These are phyloP conservation scores for Ferrisia virgata DNA, from an alignment of 2,888 invertebrate genomes.

Conservation along the genomic window DNA sequence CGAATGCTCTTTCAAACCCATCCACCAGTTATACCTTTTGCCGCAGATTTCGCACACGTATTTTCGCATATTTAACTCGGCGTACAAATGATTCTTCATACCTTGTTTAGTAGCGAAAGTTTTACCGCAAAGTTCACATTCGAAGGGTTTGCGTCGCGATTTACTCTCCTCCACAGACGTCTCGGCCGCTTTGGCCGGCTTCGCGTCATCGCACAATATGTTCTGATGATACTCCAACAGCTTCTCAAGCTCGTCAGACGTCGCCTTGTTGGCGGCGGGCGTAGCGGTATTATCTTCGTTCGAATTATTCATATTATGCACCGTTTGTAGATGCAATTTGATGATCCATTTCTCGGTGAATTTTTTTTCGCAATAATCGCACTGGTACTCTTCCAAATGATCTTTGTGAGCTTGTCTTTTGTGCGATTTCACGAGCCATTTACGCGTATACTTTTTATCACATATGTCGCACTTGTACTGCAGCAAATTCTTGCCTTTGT, in stretches of 20 bases:
- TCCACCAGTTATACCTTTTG: constrained; percentile 42
- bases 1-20: constrained; percentile 41
- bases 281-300: background rate
- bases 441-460: constrained; percentile 29
- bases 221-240: constrained; percentile 15
- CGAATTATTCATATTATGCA: background rate
- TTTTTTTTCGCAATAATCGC: constrained; percentile 27
- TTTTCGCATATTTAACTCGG: constrained; percentile 35
- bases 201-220: background rate
- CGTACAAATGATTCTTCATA: constrained; percentile 40
- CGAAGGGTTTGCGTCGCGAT: background rate
- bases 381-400: constrained; percentile 27
- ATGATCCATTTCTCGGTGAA: constrained; percentile 40
- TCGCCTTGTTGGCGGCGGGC: background rate
- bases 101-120: constrained; percentile 33
- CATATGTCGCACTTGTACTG: constrained; percentile 36
- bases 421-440: constrained; percentile 36
- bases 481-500: background rate
- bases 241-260: background rate
- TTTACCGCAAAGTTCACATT: constrained; percentile 33
- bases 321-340: constrained; percentile 35
- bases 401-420: constrained; percentile 34
- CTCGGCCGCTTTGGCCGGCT: background rate
- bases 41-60: constrained; percentile 41
- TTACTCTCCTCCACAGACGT: background rate